Percentiles rank a stretch among this genome's conserved stretches.
Conservation (phyloP, 2,113 vertebrate species). For the Cololabis saira region DNA sequence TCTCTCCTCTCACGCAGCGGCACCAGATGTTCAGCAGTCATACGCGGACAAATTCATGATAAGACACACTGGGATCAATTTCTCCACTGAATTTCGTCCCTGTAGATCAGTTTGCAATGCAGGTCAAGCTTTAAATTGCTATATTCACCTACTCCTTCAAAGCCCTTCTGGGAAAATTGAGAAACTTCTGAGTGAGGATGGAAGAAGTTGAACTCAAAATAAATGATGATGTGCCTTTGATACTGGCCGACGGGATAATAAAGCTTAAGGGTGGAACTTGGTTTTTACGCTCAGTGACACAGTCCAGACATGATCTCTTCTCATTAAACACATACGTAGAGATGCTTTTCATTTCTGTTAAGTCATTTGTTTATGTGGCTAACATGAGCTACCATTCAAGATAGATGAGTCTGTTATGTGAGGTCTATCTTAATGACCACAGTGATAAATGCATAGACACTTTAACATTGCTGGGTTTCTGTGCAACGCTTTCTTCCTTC, state of each 20-base stretch:
- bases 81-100: slow-evolving; percentile 7
- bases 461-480: neutral
- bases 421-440: slow-evolving; percentile 3
- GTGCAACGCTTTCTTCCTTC: neutral
- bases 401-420: slow-evolving; percentile 1
- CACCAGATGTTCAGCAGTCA: slow-evolving; percentile 42
- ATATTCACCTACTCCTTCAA: neutral
- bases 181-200: neutral
- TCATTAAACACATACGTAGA: slow-evolving; percentile 7
- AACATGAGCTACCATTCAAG: slow-evolving; percentile 17
- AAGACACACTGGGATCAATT: slow-evolving; percentile 8
- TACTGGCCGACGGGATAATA: neutral
- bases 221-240: neutral
- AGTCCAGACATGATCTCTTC: neutral
- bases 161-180: neutral
- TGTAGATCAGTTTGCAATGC: neutral
- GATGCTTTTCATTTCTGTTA: slow-evolving; percentile 17
- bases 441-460: neutral
- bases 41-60: neutral
- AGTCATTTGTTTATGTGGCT: slow-evolving; percentile 7
- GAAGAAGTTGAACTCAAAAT: neutral
- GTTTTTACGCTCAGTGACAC: too few relatives aligned
- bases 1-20: slow-evolving; percentile 12
- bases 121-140: neutral
- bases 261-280: slow-evolving; percentile 2